These are phyloP conservation scores for Diadumene lineata DNA, from an alignment of 92 coral and sea anemone genomes.

Conservation along the genomic window DNA sequence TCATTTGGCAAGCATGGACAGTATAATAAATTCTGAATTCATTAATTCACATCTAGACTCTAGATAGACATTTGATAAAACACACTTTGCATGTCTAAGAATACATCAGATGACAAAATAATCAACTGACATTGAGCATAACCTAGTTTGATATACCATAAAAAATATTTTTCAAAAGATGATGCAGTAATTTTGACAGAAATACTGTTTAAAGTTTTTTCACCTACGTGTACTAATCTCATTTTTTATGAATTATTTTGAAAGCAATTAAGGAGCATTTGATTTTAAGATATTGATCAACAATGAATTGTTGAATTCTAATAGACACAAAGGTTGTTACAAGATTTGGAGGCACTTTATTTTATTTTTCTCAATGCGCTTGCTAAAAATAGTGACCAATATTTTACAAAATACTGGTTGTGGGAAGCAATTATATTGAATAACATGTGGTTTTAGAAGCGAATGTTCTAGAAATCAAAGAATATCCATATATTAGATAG, in stretches of 20 bases:
- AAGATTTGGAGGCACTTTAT: not conserved
- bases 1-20: not conserved
- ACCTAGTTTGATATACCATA: not conserved
- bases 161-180: no score
- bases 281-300: not conserved
- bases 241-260: not conserved
- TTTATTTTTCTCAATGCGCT: not conserved
- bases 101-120: not conserved
- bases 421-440: not conserved
- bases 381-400: not conserved
- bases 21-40: not conserved
- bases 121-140: not conserved
- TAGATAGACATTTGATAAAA: no score
- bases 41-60: not conserved
- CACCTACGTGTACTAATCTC: not conserved
- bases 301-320: not conserved
- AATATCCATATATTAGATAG: not conserved
- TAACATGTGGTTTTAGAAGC: not conserved
- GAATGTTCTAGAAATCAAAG: conserved; percentile 11
- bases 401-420: not conserved
- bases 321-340: no score
- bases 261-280: not conserved
- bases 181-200: no score
- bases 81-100: not conserved
- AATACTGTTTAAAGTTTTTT: no score